Conservation (phyloP, 1,140 invertebrate genomes). For the Drosophila nebulosa region DNA sequence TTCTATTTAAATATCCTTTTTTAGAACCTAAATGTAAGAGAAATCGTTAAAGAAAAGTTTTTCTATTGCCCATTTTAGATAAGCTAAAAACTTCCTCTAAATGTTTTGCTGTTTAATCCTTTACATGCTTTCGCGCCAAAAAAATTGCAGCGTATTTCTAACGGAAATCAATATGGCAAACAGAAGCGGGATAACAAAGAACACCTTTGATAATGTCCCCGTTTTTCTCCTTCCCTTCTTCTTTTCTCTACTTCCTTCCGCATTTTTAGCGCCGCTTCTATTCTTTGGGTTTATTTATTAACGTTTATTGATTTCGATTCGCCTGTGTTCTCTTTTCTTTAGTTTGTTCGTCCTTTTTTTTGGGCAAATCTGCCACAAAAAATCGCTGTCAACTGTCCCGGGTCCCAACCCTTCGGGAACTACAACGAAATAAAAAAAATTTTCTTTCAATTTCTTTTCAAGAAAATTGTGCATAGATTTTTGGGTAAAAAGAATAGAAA, state of each 20-base stretch:
- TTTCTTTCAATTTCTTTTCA: conserved; percentile 59
- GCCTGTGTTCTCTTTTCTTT: conserved; percentile 11
- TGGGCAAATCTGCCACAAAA: conserved; percentile 55
- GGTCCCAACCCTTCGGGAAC: conserved; percentile 54
- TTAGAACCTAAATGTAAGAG: too few relatives aligned
- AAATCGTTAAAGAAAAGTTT: too few relatives aligned
- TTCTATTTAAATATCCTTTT: too few relatives aligned
- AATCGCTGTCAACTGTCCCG: conserved; percentile 54
- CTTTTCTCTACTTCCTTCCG: conserved; percentile 54
- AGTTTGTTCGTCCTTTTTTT: background rate
- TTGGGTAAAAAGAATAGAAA: conserved; percentile 33
- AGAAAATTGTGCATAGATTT: conserved; percentile 59
- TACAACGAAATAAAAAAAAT: conserved; percentile 51
- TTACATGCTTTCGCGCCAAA: background rate
- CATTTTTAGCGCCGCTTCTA: conserved; percentile 50
- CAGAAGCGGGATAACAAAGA: conserved; percentile 37
- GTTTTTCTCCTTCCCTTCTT: conserved; percentile 58
- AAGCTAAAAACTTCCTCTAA: background rate
- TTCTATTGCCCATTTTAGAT: too few relatives aligned
- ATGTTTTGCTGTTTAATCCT: background rate
- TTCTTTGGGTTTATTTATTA: conserved; percentile 61
- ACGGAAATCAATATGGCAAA: conserved; percentile 54
- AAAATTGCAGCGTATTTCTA: conserved; percentile 41
- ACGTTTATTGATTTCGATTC: conserved; percentile 74
- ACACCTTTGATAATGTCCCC: conserved; percentile 44